Conservation (phyloP, 2,113 vertebrate genomes). For the Sclerurus mexicanus region DNA sequence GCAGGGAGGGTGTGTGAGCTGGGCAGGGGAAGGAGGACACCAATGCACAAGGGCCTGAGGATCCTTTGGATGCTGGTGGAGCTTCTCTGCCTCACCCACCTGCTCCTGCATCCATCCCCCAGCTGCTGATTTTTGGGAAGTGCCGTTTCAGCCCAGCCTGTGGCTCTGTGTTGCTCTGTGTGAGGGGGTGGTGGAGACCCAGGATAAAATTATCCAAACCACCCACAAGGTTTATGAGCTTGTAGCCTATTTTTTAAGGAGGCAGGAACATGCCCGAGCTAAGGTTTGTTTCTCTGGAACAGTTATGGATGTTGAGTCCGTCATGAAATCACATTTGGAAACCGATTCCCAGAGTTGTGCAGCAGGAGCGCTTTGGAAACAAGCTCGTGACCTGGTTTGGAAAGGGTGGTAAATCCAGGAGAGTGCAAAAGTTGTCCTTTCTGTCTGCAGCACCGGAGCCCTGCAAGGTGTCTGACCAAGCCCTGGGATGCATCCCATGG, state of each 20-base stretch:
- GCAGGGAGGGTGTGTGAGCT: not conserved
- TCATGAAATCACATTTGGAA: rapidly evolving
- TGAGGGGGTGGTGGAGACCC: not conserved
- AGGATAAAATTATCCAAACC: slow-evolving; percentile 13
- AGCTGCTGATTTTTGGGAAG: not conserved
- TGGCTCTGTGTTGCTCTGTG: not conserved
- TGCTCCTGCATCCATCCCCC: rapidly evolving
- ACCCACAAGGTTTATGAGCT: not conserved
- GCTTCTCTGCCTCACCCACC: rapidly evolving
- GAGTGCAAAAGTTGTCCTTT: not conserved
- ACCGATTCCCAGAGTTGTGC: rapidly evolving
- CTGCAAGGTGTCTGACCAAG: not conserved
- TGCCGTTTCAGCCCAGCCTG: not conserved
- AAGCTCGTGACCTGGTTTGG: rapidly evolving
- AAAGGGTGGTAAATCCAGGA: not conserved
- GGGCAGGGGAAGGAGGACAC: not conserved
- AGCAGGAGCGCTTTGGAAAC: rapidly evolving
- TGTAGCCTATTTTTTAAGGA: not conserved
- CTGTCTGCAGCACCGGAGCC: not conserved
- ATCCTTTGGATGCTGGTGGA: not conserved
- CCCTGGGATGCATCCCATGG: not conserved
- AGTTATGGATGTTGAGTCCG: not conserved
- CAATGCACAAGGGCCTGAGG: not conserved
- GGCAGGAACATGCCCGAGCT: not conserved
- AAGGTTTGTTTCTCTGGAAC: not conserved